phyloP scores from a whole-genome alignment of 2,113 vertebrate genomes.

The Passer domesticus region DNA sequence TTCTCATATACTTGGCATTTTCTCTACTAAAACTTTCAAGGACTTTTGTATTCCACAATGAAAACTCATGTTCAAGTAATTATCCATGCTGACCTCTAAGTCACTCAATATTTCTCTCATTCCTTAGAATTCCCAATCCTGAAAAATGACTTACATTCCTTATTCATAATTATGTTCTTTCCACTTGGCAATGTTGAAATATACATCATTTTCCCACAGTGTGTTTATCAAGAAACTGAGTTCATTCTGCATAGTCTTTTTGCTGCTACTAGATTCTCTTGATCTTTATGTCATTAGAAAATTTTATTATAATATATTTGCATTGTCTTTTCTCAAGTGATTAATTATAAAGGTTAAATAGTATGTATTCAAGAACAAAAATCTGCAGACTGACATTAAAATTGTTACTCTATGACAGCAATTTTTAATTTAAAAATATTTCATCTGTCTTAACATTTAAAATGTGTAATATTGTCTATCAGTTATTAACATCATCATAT shows the following conservation, averaged over 20 bases:
- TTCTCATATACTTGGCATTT: not conserved
- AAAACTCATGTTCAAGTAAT: constrained; percentile 48
- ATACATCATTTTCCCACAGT: not conserved
- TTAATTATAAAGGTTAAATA: not conserved
- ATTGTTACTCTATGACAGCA: not conserved
- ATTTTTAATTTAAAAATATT: not conserved
- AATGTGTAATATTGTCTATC: not conserved
- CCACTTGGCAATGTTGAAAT: not conserved
- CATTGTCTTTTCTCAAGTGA: not conserved
- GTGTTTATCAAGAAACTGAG: not conserved
- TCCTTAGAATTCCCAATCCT: constrained; percentile 45
- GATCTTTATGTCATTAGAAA: not conserved
- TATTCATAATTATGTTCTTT: not conserved
- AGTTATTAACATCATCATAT: not conserved
- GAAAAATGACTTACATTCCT: constrained; percentile 28
- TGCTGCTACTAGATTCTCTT: not conserved
- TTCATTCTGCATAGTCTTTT: not conserved
- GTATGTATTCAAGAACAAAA: not conserved
- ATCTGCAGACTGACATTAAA: not conserved
- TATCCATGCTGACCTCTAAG: constrained; percentile 47
- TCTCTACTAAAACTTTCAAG: constrained; percentile 30
- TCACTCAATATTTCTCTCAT: constrained; percentile 49
- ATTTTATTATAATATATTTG: not conserved
- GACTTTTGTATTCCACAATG: constrained; percentile 44
- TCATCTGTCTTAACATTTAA: not conserved